Evolutionary conservation across 2,797 vertebrate genomes (phyloP), one percentile per base, ranked within the genome.

Genomic region (Triplophysa bombifrons): DNA sequence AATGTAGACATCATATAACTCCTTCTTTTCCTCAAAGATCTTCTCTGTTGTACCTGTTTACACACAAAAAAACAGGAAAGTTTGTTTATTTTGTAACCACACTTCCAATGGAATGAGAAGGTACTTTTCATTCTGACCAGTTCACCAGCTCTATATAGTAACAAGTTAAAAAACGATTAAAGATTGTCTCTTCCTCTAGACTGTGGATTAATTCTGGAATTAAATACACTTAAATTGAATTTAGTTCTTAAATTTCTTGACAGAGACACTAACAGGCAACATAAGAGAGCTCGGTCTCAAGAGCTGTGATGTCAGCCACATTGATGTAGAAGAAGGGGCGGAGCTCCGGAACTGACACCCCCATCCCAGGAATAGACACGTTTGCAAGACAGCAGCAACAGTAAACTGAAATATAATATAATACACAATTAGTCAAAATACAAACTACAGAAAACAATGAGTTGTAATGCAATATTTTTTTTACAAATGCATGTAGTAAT

Each of bases 271-370:
- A 91, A 99, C 98, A 99, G 84, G 98, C 98, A 82, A 99, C 97
- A 0, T 98, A 99, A 0, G 97, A 98, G 89, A 96, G 84, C 91
- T 99, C 97, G 0, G 93, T 95, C 88, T 96, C 95, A 91, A 99
- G 93, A 86, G 95, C 90, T 78, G 93, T 83, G 86, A 99, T 99
- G 92, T 99, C 98, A 0, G 98, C 96, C 82, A 99, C 94, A 17
- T 97, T 99, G 90, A 99, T 93, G 14, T 99, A 99, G 92, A 99
- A 99, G 90, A 99, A 99, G 53, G 98, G 98, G 80, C 97, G 95
- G 58, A 97, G 93, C 83, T 99, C 98, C 0, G 97, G 97, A 27
- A 98, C 93, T 22, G 96, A 92, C 76, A 91, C 91, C 30, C 97
- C 96, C 0, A 99, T 93, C 72, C 97, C 96, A 7, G 97, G 97